Conservation (phyloP, 2,888 invertebrate species). For the Isoperla grammatica region DNA sequence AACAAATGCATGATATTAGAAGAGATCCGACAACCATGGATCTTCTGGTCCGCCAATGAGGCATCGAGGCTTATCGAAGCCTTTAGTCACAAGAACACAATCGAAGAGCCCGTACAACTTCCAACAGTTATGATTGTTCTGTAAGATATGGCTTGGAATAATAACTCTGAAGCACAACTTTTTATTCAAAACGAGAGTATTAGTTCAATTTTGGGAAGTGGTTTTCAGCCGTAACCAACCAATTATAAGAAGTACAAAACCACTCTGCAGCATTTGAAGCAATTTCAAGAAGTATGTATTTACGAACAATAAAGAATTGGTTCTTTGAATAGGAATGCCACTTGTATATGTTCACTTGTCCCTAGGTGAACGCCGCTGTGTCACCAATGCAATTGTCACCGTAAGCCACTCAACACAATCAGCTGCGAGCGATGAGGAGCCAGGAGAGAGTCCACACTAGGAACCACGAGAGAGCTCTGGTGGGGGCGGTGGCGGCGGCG, state of each 20-base stretch:
- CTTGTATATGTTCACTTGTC: too few relatives aligned
- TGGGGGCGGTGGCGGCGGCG: conserved; percentile 35
- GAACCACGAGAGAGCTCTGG: conserved; percentile 14
- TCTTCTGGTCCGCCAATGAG: too few relatives aligned
- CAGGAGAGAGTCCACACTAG: conserved; percentile 1
- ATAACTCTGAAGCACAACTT: conserved; percentile 11
- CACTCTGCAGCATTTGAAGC: conserved; percentile 13
- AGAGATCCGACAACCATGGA: too few relatives aligned
- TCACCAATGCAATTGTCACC: neutral
- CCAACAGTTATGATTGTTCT: too few relatives aligned
- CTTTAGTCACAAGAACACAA: too few relatives aligned
- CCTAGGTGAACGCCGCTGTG: neutral
- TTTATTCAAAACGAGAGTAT: conserved; percentile 13
- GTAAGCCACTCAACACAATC: conserved; percentile 12
- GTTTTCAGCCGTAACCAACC: conserved; percentile 2
- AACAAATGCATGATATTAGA: too few relatives aligned
- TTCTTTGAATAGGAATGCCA: too few relatives aligned
- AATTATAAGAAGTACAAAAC: conserved; percentile 17
- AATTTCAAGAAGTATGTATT: conserved; percentile 1
- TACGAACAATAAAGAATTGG: neutral
- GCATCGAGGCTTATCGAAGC: too few relatives aligned
- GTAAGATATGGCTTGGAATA: conserved; percentile 11
- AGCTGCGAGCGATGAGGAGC: conserved; percentile 20
- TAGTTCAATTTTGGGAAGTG: conserved; percentile 12
- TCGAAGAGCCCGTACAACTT: too few relatives aligned